A percentile compares a stretch with the other conserved stretches of the same genome.
Conservation (phyloP, 2,888 invertebrate genomes). For the Caenorhabditis sp. region DNA sequence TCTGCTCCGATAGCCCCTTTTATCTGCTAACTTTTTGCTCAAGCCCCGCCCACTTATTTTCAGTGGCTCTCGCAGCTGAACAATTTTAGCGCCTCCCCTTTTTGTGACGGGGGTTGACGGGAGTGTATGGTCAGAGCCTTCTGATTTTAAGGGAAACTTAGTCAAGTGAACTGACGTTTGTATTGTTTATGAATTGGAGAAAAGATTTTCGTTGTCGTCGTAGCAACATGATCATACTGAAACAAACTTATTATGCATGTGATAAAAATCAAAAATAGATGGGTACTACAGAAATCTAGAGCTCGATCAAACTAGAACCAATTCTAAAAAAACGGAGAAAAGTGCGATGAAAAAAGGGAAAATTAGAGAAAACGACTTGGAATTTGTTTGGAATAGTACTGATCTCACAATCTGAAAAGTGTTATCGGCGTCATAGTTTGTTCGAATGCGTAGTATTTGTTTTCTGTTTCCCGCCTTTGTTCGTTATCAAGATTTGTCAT, state of each 20-base stretch:
- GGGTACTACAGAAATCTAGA: neutral
- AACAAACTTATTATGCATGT: constrained; percentile 8
- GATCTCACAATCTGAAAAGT: neutral
- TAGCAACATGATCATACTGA: constrained; percentile 12
- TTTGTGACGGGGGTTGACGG: no score
- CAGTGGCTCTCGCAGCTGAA: constrained; percentile 36
- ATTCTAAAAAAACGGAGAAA: neutral
- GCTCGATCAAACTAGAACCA: constrained; percentile 15
- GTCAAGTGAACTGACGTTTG: constrained; percentile 35
- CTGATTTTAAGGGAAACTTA: constrained; percentile 12
- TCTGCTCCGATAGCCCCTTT: constrained; percentile 32
- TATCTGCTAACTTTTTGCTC: constrained; percentile 52
- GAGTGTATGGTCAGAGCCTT: neutral
- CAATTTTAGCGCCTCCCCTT: constrained; percentile 37
- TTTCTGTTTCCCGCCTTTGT: constrained; percentile 8
- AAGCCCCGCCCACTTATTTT: constrained; percentile 56
- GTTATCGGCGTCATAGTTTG: constrained; percentile 3
- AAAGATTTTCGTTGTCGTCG: constrained; percentile 4
- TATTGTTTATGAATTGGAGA: constrained; percentile 21
- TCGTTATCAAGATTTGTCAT: neutral
- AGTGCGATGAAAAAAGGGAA: neutral
- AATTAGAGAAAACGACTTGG: neutral
- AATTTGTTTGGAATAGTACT: neutral
- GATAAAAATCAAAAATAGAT: constrained; percentile 20
- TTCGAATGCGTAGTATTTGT: neutral